Evolutionary conservation across 2,888 invertebrate species (phyloP).

Genomic region (Drosophila mayaguana): DNA sequence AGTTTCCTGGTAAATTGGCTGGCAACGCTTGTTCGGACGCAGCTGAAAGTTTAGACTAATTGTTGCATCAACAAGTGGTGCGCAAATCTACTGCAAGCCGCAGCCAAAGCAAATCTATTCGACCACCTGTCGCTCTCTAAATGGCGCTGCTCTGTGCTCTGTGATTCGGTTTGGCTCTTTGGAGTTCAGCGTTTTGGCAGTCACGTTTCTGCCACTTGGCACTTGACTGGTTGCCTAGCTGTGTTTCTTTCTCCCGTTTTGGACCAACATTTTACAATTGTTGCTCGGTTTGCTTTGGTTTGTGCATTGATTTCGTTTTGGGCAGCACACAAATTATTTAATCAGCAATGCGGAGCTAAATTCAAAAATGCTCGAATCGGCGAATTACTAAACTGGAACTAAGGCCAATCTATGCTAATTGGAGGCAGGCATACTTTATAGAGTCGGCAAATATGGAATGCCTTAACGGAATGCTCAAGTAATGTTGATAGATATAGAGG

Average conservation of each 20-base stretch:
- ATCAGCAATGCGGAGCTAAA: slow-evolving; percentile 46
- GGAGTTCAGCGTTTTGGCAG: slow-evolving; percentile 60
- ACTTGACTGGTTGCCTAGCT: slow-evolving; percentile 41
- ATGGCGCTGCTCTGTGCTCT: slow-evolving; percentile 33
- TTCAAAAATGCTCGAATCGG: slow-evolving; percentile 20
- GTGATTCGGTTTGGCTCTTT: slow-evolving; percentile 26
- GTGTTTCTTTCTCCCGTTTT: slow-evolving; percentile 23
- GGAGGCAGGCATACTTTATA: too few relatives aligned
- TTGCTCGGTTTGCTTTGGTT: slow-evolving; percentile 28
- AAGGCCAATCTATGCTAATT: slow-evolving; percentile 9
- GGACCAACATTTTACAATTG: slow-evolving; percentile 47
- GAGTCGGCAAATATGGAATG: not conserved
- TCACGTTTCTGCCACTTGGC: slow-evolving; percentile 82
- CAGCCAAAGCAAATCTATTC: slow-evolving; percentile 56
- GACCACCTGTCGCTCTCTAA: slow-evolving; percentile 75
- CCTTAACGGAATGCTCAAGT: not conserved
- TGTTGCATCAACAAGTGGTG: slow-evolving; percentile 70
- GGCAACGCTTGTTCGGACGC: slow-evolving; percentile 63
- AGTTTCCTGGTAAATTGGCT: slow-evolving; percentile 62
- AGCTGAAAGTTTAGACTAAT: slow-evolving; percentile 76
- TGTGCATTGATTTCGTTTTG: slow-evolving; percentile 43
- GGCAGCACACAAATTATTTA: slow-evolving; percentile 46
- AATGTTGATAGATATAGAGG: too few relatives aligned
- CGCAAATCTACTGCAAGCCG: slow-evolving; percentile 24
- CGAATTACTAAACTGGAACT: slow-evolving; percentile 11